Conservation (phyloP, 2,797 vertebrate genomes). For the Micromesistius poutassou region DNA sequence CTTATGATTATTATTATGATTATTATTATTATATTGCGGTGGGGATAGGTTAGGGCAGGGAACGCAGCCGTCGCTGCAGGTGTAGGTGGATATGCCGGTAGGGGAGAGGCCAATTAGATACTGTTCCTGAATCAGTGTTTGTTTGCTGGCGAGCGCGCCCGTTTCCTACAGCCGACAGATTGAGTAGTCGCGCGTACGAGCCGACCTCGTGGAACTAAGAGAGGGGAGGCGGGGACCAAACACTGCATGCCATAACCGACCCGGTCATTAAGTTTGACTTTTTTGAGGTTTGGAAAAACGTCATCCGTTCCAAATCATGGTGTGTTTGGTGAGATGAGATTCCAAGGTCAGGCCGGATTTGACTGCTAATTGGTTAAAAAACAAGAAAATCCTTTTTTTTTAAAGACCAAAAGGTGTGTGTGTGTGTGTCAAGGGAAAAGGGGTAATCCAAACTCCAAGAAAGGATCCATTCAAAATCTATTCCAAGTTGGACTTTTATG, state of each 20-base stretch:
- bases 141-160: slow-evolving; percentile 53
- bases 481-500: background rate
- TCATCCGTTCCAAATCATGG: slow-evolving; percentile 2
- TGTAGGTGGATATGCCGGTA: slow-evolving; percentile 74
- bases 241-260: background rate
- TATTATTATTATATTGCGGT: slow-evolving; percentile 62
- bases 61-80: slow-evolving; percentile 66
- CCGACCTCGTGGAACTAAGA: background rate
- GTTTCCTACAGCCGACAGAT: background rate
- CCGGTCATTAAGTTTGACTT: background rate
- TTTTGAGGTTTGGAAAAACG: background rate
- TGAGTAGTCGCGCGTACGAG: background rate
- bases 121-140: slow-evolving; percentile 67
- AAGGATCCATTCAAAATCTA: background rate
- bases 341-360: slow-evolving; percentile 3
- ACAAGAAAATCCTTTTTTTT: background rate
- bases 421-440: background rate
- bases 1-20: slow-evolving; percentile 79
- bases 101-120: slow-evolving; percentile 76
- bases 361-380: slow-evolving; percentile 6
- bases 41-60: slow-evolving; percentile 39
- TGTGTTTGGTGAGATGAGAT: slow-evolving; percentile 1
- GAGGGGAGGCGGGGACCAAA: background rate
- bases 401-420: background rate
- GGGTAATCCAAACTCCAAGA: background rate